Evolutionary conservation across 2,113 vertebrate species (phyloP).

Genomic region (Labrus mixtus): DNA sequence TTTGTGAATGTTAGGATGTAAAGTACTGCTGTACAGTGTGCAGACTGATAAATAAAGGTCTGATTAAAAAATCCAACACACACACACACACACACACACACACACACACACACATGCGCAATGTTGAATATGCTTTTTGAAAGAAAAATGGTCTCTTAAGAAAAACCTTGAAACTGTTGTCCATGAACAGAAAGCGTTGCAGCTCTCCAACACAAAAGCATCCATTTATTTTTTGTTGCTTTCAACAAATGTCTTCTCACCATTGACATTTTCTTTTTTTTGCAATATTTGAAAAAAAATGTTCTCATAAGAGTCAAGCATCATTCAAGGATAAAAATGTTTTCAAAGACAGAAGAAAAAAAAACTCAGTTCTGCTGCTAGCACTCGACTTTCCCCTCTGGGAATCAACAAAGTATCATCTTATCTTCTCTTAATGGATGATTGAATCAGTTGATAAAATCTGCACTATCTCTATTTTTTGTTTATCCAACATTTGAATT

Average conservation of each 20-base stretch:
- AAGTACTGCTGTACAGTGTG: neutral
- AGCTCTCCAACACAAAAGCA: neutral
- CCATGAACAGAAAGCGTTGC: constrained; percentile 6
- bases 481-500: neutral
- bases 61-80: too few relatives aligned
- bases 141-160: too few relatives aligned
- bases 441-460: neutral
- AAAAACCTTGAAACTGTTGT: constrained; percentile 39
- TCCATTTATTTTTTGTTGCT: neutral
- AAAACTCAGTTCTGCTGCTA: neutral
- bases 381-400: too few relatives aligned
- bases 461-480: neutral
- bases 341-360: neutral
- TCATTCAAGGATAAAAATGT: neutral
- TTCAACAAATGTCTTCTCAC: neutral
- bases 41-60: too few relatives aligned
- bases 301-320: neutral
- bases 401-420: too few relatives aligned
- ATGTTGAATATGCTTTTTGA: too few relatives aligned
- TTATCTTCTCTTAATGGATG: too few relatives aligned
- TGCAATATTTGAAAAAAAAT: neutral
- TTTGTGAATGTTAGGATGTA: too few relatives aligned
- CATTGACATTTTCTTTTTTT: neutral
- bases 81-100: constrained; percentile 18
- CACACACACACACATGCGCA: neutral